These are phyloP conservation scores for Tanytarsus gracilentus DNA, from an alignment of 2,888 invertebrate species.

Conservation along the genomic window DNA sequence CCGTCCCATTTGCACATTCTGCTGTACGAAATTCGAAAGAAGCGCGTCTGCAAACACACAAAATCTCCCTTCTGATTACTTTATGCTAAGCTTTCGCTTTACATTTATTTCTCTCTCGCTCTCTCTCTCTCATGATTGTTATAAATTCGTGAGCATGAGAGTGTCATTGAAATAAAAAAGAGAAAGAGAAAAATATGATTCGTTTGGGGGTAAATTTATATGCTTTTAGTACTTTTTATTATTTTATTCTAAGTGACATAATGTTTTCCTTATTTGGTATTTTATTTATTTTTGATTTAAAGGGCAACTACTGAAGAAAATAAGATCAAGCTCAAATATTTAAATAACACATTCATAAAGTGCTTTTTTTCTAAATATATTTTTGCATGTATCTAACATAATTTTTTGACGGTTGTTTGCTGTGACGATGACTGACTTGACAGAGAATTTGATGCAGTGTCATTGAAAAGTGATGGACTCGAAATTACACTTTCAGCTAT, in stretches of 20 bases:
- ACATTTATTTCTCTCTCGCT: background rate
- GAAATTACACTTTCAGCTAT: slow-evolving; percentile 39
- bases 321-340: background rate
- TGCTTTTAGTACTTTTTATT: no score
- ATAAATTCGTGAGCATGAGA: no score
- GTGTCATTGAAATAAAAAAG: no score
- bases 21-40: background rate
- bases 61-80: slow-evolving; percentile 1
- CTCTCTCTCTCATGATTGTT: no score
- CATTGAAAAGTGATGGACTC: slow-evolving; percentile 42
- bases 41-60: slow-evolving; percentile 10
- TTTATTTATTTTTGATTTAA: no score
- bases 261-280: no score
- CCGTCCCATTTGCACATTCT: slow-evolving; percentile 13
- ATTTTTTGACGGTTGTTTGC: slow-evolving; percentile 28
- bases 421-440: slow-evolving; percentile 30
- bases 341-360: background rate
- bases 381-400: slow-evolving; percentile 14
- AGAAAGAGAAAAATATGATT: no score
- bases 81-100: background rate
- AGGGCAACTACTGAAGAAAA: no score
- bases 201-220: no score
- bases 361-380: background rate
- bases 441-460: slow-evolving; percentile 35
- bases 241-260: no score